Percentiles rank a stretch among this genome's conserved stretches.
Conservation (phyloP, 2,113 vertebrate genomes). For the Rhipidura dahli region DNA sequence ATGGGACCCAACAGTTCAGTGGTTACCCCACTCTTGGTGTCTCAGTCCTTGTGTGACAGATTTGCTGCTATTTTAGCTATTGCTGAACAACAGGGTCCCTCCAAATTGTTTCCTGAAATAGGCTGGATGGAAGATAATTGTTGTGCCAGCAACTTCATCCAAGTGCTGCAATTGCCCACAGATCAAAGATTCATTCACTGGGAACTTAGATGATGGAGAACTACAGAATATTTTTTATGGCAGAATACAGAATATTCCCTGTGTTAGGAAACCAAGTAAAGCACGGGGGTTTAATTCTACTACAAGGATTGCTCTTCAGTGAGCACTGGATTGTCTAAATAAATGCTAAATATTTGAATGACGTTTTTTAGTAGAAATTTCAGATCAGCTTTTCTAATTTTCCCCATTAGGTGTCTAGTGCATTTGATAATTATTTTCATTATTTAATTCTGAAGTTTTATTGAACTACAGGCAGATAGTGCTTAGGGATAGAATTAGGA, state of each 20-base stretch:
- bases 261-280: background rate
- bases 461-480: background rate
- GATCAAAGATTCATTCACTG: background rate
- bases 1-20: background rate
- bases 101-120: background rate
- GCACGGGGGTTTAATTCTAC: background rate
- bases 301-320: background rate
- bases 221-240: background rate
- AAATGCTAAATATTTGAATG: background rate
- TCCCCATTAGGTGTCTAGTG: background rate
- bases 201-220: background rate
- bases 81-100: background rate
- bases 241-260: background rate
- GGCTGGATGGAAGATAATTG: background rate
- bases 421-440: background rate
- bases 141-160: background rate
- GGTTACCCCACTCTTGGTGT: background rate
- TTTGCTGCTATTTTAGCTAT: background rate
- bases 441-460: background rate
- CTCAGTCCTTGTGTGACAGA: background rate
- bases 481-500: background rate
- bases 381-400: background rate
- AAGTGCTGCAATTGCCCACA: background rate
- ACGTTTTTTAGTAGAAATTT: background rate
- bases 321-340: background rate